Percentiles rank a stretch among this genome's conserved stretches.
Conservation (phyloP, 2,888 invertebrate genomes). For the Troides helena region DNA sequence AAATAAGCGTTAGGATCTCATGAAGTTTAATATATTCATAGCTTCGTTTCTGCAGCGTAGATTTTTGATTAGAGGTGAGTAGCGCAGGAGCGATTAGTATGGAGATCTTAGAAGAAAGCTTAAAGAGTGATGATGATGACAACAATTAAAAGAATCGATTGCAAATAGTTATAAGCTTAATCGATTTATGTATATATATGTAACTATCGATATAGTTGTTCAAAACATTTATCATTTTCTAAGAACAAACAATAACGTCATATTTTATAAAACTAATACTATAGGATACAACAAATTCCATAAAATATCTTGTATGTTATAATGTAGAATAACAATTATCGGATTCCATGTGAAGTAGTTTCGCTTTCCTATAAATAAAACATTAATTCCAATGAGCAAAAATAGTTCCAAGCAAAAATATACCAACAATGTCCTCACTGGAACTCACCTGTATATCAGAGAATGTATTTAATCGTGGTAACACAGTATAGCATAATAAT, state of each 20-base stretch:
- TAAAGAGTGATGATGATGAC: too few relatives aligned
- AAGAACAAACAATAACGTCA: too few relatives aligned
- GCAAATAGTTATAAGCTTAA: too few relatives aligned
- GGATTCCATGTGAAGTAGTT: slow-evolving; percentile 13
- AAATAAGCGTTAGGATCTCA: slow-evolving; percentile 27
- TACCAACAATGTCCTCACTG: slow-evolving; percentile 35
- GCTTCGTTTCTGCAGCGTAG: slow-evolving; percentile 1
- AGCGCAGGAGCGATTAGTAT: too few relatives aligned
- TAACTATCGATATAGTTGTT: too few relatives aligned
- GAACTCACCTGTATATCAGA: slow-evolving; percentile 31
- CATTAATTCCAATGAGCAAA: slow-evolving; percentile 39
- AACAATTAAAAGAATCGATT: too few relatives aligned
- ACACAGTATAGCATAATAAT: background rate
- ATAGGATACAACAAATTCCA: background rate
- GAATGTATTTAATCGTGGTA: background rate
- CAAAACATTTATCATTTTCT: too few relatives aligned
- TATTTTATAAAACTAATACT: background rate
- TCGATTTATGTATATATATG: too few relatives aligned
- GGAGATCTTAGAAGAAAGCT: too few relatives aligned
- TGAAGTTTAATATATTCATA: slow-evolving; percentile 14
- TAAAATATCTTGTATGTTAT: slow-evolving; percentile 2
- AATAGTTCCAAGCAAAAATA: slow-evolving; percentile 42
- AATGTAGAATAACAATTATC: slow-evolving; percentile 10
- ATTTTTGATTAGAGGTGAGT: background rate
- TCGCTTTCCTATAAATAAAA: slow-evolving; percentile 37